Evolutionary conservation across 2,888 invertebrate genomes (phyloP).

Genomic region (Drosophila peninsularis): DNA sequence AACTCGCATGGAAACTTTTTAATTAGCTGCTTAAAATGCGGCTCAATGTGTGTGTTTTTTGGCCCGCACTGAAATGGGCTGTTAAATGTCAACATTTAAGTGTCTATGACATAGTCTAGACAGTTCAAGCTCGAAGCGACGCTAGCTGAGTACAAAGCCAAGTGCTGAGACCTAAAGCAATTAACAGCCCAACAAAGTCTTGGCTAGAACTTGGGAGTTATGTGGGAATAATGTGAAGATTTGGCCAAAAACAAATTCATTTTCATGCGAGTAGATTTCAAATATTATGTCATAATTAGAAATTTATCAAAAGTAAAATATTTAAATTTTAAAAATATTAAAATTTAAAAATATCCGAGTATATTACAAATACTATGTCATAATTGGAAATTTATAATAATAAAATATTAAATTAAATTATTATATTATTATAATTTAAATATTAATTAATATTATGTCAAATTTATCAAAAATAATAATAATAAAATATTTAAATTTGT

Average conservation of each 20-base stretch:
- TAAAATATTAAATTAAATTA: no score
- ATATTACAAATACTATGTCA: no score
- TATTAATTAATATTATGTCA: background rate
- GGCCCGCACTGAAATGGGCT: background rate
- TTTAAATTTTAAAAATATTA: no score
- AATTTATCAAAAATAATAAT: background rate
- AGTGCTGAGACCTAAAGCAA: background rate
- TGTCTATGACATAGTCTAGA: conserved; percentile 6
- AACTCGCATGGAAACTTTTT: conserved; percentile 8
- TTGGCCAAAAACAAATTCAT: no score
- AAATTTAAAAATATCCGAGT: no score
- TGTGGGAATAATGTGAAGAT: no score
- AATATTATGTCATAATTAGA: no score
- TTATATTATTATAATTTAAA: no score
- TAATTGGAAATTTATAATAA: no score
- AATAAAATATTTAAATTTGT: background rate
- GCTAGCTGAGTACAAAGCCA: background rate
- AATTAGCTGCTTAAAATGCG: conserved; percentile 12
- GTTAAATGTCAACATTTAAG: conserved; percentile 8
- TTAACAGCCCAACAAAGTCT: background rate
- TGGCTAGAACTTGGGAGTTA: background rate
- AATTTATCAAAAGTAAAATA: no score
- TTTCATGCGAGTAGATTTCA: no score
- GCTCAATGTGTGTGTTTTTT: conserved; percentile 1
- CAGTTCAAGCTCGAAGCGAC: background rate